Percentiles rank a stretch among this genome's conserved stretches.
Evolutionary conservation across 2,113 vertebrate genomes (phyloP).

Genomic region (Gracilinanus agilis): DNA sequence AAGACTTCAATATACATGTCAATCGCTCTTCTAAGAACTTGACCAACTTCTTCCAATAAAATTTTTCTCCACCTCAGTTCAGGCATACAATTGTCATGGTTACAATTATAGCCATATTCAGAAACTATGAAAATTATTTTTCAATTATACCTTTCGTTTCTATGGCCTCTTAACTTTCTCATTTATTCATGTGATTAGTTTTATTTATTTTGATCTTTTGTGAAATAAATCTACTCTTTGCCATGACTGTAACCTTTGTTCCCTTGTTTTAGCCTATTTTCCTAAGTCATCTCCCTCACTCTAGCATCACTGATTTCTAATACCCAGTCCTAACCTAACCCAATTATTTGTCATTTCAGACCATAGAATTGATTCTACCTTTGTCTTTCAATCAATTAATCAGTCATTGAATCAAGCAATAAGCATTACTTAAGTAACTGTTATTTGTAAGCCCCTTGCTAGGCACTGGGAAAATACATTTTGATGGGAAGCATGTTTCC

Average conservation of each 20-base stretch:
- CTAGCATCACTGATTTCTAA: not conserved
- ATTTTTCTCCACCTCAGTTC: not conserved
- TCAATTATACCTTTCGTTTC: not conserved
- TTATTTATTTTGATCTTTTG: no score
- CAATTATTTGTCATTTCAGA: not conserved
- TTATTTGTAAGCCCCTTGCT: not conserved
- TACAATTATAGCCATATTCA: not conserved
- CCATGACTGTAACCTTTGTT: not conserved
- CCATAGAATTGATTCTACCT: not conserved
- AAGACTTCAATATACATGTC: not conserved
- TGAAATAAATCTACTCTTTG: not conserved
- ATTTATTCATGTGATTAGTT: not conserved
- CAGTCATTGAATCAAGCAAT: not conserved
- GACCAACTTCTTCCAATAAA: not conserved
- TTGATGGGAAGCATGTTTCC: not conserved
- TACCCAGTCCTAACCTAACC: not conserved
- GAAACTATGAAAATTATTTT: not conserved
- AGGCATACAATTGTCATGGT: not conserved
- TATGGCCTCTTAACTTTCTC: not conserved
- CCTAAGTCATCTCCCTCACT: not conserved
- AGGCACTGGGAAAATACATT: not conserved
- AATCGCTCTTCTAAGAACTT: not conserved
- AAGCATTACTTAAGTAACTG: not conserved
- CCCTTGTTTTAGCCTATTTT: not conserved
- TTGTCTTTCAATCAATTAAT: not conserved